phyloP scores from a whole-genome alignment of 2,888 invertebrate species.

The Eilema caniola region DNA sequence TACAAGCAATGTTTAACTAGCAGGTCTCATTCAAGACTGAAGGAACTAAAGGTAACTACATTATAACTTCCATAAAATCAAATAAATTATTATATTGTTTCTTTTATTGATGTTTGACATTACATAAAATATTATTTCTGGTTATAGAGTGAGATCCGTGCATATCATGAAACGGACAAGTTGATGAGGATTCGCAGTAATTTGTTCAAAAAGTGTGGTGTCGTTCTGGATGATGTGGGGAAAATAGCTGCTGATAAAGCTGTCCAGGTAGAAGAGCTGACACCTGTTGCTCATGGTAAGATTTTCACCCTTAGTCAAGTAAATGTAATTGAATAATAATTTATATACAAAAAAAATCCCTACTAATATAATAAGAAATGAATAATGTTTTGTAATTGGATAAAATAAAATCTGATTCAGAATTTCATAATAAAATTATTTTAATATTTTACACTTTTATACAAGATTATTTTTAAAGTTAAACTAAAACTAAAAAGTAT shows the following conservation, averaged over 20 bases:
- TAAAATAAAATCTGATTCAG: too few species aligned
- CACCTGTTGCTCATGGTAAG: constrained; percentile 27
- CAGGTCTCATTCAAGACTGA: constrained; percentile 70
- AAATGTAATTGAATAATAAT: neutral
- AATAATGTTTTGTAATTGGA: too few species aligned
- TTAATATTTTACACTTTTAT: too few species aligned
- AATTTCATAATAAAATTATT: too few species aligned
- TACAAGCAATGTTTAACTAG: constrained; percentile 69
- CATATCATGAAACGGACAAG: constrained; percentile 71
- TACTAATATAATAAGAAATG: neutral
- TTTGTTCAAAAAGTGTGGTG: constrained; percentile 74
- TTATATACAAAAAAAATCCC: neutral
- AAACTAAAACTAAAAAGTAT: too few species aligned
- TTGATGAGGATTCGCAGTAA: constrained; percentile 65
- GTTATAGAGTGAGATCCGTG: constrained; percentile 80
- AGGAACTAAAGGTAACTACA: constrained; percentile 71
- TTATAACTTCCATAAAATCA: neutral
- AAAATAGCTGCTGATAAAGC: constrained; percentile 69
- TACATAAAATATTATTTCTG: neutral
- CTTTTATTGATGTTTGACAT: neutral
- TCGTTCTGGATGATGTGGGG: constrained; percentile 71
- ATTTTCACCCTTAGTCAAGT: neutral
- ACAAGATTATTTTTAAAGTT: too few species aligned
- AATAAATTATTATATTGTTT: neutral
- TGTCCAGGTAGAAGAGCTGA: constrained; percentile 62